Conservation (phyloP, 1,140 invertebrate genomes). For the Drosophila lowei region DNA sequence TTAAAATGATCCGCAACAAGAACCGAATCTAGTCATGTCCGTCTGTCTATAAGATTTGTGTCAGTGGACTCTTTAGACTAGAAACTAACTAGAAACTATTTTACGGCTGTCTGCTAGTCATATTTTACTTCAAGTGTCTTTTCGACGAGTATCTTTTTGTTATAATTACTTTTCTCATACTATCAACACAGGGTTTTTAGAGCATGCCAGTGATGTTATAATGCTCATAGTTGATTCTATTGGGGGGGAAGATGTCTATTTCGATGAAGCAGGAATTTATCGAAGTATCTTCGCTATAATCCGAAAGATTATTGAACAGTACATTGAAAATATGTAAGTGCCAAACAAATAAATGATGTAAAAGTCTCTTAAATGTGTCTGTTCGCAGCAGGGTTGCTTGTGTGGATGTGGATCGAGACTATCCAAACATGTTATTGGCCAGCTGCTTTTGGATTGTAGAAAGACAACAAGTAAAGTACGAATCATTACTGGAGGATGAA, state of each 20-base stretch:
- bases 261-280: slow-evolving; percentile 9
- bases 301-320: slow-evolving; percentile 35
- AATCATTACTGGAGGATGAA: slow-evolving; percentile 19
- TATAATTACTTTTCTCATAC: background rate
- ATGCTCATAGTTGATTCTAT: slow-evolving; percentile 13
- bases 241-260: background rate
- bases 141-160: background rate
- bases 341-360: background rate
- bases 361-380: background rate
- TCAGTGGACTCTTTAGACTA: too few species aligned
- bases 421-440: slow-evolving; percentile 22
- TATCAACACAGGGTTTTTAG: slow-evolving; percentile 36
- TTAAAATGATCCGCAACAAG: too few species aligned
- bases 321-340: slow-evolving; percentile 43
- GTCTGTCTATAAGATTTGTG: too few species aligned
- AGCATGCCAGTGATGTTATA: slow-evolving; percentile 42
- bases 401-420: slow-evolving; percentile 4
- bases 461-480: slow-evolving; percentile 14
- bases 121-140: background rate
- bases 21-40: too few species aligned
- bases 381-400: background rate
- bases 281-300: slow-evolving; percentile 18
- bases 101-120: background rate
- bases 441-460: slow-evolving; percentile 24
- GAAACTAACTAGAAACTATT: too few species aligned